Evolutionary conservation across 2,797 vertebrate genomes (phyloP), one percentile per base, ranked within the genome.

Genomic region (Argentina silus): DNA sequence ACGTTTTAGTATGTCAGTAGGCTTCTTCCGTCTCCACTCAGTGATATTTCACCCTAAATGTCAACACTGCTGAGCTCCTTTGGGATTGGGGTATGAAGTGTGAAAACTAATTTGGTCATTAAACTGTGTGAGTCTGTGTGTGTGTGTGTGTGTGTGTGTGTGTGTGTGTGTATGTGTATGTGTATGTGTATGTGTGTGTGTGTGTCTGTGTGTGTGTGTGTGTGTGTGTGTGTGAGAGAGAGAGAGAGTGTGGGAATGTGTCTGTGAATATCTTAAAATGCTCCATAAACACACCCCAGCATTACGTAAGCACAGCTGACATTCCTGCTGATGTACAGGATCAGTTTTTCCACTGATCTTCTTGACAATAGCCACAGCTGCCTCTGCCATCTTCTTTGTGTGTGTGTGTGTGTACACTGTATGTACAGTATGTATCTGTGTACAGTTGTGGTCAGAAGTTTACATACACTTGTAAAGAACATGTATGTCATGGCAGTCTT

Each of bases 341-440:
- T 89, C 89, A 92, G 78, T 89, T 92, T 91, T 92, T 90, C 91
- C 89, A 92, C 69, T 76, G 74, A 86, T 85, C 85, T 78, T 82
- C 67, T 55, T 74, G 83, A 91, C 90, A 86, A 87, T 80, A 43
- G 79, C 76, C 79, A 79, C 81, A 86, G 88, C 85, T 88, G 86
- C 73, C 56, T 50, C 15, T 47, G 11, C 23, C 44, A 6, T 72
- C 19, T 73, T 56, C 43, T 45, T 48, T 42, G 19, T 63, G 11
- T 59, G 14, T 55, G 23, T 69, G n/a, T 9, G 51, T 65, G 57
- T 45, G 62, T 56, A 50, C 57, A 27, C n/a, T n/a, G n/a, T n/a
- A n/a, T n/a, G n/a, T n/a, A n/a, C n/a, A n/a, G n/a, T n/a, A n/a
- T n/a, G n/a, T n/a, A n/a, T n/a, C n/a, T n/a, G n/a, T n/a, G n/a